Evolutionary conservation across 92 coral and sea anemone species (phyloP).

Genomic region (Desmophyllum pertusum): DNA sequence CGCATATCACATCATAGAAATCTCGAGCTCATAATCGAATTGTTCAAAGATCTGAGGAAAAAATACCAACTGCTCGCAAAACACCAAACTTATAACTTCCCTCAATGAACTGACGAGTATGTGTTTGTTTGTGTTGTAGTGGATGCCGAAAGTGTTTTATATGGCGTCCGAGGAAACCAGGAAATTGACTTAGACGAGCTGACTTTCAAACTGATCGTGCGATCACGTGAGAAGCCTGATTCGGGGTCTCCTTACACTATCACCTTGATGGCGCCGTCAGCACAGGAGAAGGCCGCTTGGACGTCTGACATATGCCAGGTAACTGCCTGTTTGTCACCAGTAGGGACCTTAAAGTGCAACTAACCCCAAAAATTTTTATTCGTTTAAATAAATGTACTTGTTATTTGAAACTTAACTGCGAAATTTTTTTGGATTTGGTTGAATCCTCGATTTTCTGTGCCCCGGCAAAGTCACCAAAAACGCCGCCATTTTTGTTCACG

Average conservation of each 20-base stretch:
- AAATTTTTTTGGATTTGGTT: too few relatives aligned
- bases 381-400: too few relatives aligned
- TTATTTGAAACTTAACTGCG: too few relatives aligned
- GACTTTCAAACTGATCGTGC: constrained; percentile 85
- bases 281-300: constrained; percentile 98
- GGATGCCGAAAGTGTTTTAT: constrained; percentile 42
- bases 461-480: too few relatives aligned
- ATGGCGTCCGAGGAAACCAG: constrained; percentile 42
- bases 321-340: neutral
- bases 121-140: constrained; percentile 5
- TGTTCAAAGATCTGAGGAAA: too few relatives aligned
- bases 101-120: neutral
- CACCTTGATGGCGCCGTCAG: constrained; percentile 92
- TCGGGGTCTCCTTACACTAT: constrained; percentile 73
- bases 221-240: constrained; percentile 79
- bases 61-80: too few relatives aligned
- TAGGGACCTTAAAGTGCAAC: neutral
- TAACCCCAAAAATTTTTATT: too few relatives aligned
- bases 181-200: constrained; percentile 80
- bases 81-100: neutral
- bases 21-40: too few relatives aligned
- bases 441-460: too few relatives aligned
- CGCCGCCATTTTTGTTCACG: too few relatives aligned
- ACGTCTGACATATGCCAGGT: constrained; percentile 97
- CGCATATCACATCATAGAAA: too few relatives aligned